phyloP scores from a whole-genome alignment of 2,797 vertebrate species.

The Sebastes steindachneri region DNA sequence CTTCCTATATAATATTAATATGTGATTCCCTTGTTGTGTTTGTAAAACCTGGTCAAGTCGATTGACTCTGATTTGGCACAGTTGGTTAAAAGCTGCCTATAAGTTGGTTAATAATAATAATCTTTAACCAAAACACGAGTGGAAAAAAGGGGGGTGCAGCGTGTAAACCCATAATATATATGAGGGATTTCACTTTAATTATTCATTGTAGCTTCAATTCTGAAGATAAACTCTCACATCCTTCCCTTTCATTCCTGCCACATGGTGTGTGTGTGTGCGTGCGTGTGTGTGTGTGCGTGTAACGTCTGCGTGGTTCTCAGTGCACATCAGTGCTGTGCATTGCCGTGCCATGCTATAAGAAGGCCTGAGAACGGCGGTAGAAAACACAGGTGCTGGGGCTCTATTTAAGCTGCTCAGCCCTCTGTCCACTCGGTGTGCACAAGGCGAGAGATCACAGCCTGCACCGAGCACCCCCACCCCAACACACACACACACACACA shows the following conservation, averaged over 20 bases:
- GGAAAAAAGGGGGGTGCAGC: neutral
- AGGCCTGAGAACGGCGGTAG: conserved; percentile 76
- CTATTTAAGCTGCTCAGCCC: conserved; percentile 79
- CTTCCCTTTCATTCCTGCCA: conserved; percentile 12
- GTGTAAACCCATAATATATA: neutral
- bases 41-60: neutral
- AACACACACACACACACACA: conserved; percentile 12
- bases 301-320: conserved; percentile 14
- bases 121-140: conserved; percentile 8
- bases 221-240: neutral
- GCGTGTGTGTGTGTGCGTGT: conserved; percentile 20
- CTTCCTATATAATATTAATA: neutral
- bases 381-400: conserved; percentile 81
- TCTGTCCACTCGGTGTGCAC: conserved; percentile 81
- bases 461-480: conserved; percentile 34
- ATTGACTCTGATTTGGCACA: neutral
- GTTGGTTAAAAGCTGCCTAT: neutral
- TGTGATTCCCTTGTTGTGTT: neutral
- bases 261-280: conserved; percentile 21
- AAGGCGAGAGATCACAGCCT: conserved; percentile 80
- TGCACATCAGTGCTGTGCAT: conserved; percentile 34
- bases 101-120: neutral
- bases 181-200: neutral
- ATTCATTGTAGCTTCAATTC: neutral
- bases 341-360: conserved; percentile 56